Percentiles rank a stretch among this genome's conserved stretches.
Evolutionary conservation across 2,113 vertebrate species (phyloP).

Genomic region (Rhinolophus sinicus): DNA sequence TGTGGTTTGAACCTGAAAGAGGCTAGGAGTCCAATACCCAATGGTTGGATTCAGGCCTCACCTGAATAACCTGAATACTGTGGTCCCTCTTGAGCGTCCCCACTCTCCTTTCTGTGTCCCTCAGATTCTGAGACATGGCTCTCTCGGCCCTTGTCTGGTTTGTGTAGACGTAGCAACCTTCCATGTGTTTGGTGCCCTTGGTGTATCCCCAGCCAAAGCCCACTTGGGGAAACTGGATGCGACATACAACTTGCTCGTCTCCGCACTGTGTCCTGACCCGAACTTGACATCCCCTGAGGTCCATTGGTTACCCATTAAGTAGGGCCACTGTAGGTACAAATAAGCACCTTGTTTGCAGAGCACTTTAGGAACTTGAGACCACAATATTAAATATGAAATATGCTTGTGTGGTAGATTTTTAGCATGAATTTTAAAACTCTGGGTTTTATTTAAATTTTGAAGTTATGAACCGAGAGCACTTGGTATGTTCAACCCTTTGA

Average conservation of each 20-base stretch:
- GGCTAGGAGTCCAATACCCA: background rate
- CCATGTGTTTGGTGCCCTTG: background rate
- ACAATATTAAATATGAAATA: background rate
- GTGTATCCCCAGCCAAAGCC: background rate
- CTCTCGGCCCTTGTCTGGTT: background rate
- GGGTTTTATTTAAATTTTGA: background rate
- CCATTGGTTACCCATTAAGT: accelerated
- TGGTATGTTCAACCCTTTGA: background rate
- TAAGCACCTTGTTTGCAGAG: background rate
- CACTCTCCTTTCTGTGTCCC: background rate
- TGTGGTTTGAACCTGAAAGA: background rate
- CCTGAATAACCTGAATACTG: background rate
- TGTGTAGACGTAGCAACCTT: background rate
- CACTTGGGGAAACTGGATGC: background rate
- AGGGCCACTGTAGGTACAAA: background rate
- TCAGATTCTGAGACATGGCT: background rate
- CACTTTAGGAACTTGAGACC: too few species aligned
- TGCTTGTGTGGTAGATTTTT: background rate
- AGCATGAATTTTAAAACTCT: background rate
- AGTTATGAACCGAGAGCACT: background rate
- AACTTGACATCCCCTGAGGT: background rate
- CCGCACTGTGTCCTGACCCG: accelerated
- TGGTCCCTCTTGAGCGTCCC: background rate
- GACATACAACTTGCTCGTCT: accelerated
- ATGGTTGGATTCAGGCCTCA: background rate